Conservation (phyloP, 2,888 invertebrate genomes). For the Timandra comae region DNA sequence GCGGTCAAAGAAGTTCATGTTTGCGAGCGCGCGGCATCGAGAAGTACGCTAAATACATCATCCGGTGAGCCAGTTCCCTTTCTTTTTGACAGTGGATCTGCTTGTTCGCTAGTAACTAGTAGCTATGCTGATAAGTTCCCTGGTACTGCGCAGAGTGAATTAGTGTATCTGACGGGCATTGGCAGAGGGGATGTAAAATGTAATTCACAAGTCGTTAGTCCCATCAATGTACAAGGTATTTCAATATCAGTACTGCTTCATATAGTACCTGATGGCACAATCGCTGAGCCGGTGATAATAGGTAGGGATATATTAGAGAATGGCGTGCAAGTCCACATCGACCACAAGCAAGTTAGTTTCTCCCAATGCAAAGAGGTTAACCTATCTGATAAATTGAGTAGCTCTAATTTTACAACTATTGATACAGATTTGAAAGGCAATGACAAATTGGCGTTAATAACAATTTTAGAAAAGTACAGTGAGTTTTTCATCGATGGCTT, state of each 20-base stretch:
- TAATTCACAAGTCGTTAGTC: not conserved
- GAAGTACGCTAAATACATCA: not conserved
- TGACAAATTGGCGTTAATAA: not conserved
- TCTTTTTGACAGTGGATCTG: conserved; percentile 1
- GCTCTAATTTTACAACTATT: not conserved
- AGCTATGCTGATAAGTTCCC: too few species aligned
- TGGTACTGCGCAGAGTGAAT: too few species aligned
- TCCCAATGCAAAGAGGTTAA: not conserved
- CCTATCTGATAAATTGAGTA: not conserved
- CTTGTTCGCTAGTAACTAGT: too few species aligned
- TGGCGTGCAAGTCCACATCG: too few species aligned
- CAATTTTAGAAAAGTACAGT: not conserved
- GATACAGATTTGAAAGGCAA: not conserved
- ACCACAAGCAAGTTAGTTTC: not conserved
- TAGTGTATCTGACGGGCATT: too few species aligned
- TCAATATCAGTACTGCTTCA: not conserved
- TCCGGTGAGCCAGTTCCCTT: conserved; percentile 1
- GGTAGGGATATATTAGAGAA: not conserved
- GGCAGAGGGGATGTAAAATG: not conserved
- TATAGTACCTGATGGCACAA: not conserved
- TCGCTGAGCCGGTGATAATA: not conserved
- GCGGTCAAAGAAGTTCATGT: conserved; percentile 9
- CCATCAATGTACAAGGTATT: too few species aligned
- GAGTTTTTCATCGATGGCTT: conserved; percentile 19
- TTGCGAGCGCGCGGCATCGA: not conserved